A percentile compares a stretch with the other conserved stretches of the same genome.
Conservation (phyloP, 1,140 invertebrate genomes). For the Andrena cerasifolii region DNA sequence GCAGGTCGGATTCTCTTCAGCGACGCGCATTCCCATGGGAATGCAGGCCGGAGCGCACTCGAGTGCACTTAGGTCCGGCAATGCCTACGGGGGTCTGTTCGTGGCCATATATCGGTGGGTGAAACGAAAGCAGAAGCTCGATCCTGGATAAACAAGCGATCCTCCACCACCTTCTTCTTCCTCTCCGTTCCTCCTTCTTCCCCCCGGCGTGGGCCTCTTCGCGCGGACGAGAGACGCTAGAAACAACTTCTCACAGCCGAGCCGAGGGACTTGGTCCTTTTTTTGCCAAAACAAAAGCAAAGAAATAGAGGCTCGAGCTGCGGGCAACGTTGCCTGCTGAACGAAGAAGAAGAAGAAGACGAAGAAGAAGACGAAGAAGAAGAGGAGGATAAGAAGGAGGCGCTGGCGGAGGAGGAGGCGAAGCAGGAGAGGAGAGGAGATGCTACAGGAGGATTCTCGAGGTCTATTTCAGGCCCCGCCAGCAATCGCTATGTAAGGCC, state of each 20-base stretch:
- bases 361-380: too few relatives aligned
- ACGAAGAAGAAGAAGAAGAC: slow-evolving; percentile 54
- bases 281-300: slow-evolving; percentile 76
- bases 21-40: slow-evolving; percentile 63
- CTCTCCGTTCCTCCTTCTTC: slow-evolving; percentile 14
- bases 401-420: slow-evolving; percentile 26
- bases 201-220: slow-evolving; percentile 48
- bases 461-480: slow-evolving; percentile 78
- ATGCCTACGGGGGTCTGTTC: slow-evolving; percentile 52
- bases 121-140: slow-evolving; percentile 65
- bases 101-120: slow-evolving; percentile 43
- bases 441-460: slow-evolving; percentile 72
- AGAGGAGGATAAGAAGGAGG: slow-evolving; percentile 16
- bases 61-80: slow-evolving; percentile 50
- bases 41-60: slow-evolving; percentile 45
- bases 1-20: slow-evolving; percentile 56
- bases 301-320: slow-evolving; percentile 57
- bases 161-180: slow-evolving; percentile 37
- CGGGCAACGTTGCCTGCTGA: slow-evolving; percentile 44
- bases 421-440: slow-evolving; percentile 59
- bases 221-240: slow-evolving; percentile 65
- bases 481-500: slow-evolving; percentile 72
- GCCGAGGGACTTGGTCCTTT: slow-evolving; percentile 65
- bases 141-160: slow-evolving; percentile 66
- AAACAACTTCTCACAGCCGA: slow-evolving; percentile 74